These are phyloP conservation scores for Myotis vivesi DNA, from an alignment of 2,797 vertebrate species.

Conservation along the genomic window DNA sequence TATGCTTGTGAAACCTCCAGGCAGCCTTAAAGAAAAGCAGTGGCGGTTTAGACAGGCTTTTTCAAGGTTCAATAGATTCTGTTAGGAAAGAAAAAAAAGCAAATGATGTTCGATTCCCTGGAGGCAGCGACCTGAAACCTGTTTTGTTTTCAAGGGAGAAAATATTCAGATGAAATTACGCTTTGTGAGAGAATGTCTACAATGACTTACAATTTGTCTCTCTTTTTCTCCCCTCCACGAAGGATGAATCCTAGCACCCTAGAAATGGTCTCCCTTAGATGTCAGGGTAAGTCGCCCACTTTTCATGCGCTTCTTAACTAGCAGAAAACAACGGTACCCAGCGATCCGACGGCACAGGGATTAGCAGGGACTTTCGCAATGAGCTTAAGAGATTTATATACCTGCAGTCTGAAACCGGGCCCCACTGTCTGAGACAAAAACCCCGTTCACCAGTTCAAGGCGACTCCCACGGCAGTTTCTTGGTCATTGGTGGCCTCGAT, in stretches of 20 bases:
- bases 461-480: not conserved
- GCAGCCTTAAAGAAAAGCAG: not conserved
- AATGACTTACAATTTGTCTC: not conserved
- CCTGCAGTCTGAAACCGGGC: not conserved
- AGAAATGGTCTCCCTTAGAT: not conserved
- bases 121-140: not conserved
- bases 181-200: not conserved
- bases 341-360: not conserved
- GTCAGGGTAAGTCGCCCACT: not conserved
- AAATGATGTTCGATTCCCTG: not conserved
- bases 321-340: not conserved
- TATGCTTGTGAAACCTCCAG: not conserved
- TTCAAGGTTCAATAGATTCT: not conserved
- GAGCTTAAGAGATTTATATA: not conserved
- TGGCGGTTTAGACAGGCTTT: not conserved
- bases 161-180: not conserved
- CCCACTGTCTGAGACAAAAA: not conserved
- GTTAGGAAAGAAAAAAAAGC: not conserved
- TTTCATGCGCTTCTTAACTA: not conserved
- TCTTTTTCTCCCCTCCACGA: not conserved
- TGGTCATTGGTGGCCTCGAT: not conserved
- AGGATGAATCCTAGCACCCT: not conserved
- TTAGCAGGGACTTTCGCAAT: not conserved
- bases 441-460: not conserved
- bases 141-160: not conserved